Base-by-base conservation (phyloP, 2,797 vertebrate genomes). In the Carapus acus region DNA sequence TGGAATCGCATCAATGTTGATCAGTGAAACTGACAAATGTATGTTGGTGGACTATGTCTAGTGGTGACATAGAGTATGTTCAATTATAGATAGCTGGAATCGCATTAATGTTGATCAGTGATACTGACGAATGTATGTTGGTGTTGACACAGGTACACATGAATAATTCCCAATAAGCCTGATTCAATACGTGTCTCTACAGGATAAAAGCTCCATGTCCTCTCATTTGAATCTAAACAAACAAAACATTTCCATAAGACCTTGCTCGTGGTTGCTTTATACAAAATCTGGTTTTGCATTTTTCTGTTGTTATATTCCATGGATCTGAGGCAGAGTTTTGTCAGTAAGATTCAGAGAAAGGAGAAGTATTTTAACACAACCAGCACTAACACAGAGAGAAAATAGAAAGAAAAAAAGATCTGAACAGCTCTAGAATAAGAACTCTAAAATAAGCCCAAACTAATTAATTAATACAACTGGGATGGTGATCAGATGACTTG, bases 211-310 rank as follows among this genome's bases (percentile, higher is more conserved):
- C 45, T 57, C 16, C 20, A 43, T 14, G 41, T 41, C 48, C 22
- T 59, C 67, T 78, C 44, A 73, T 86, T 86, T 88, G 80, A 80
- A 77, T 87, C 60, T 80, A 86, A 78, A 74, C 80, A 85, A 85
- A 85, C 49, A 45, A 31, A 40, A 34, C 11, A 83, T 85, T 83
- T 82, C 53, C 77, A 81, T 79, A 21, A 39, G 19, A 11, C 56
- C 44, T 67, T 48, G 42, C 55, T 70, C 56, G 47, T 37, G 41
- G 23, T 56, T 58, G 73, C 43, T 68, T 76, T 57, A 73, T 69
- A 50, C 67, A 75, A 83, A 83, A 67, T 53, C 22, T 43, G 4
- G 33, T 55, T 81, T 83, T 83, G 78, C 79, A 82, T 80, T 34
- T 59, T 48, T 14, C 49, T 67, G 14, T 59, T 66, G 38, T 17